Evolutionary conservation across 1,140 invertebrate genomes (phyloP), one percentile per base, ranked within the genome.

Genomic region (Drosophila yakuba): DNA sequence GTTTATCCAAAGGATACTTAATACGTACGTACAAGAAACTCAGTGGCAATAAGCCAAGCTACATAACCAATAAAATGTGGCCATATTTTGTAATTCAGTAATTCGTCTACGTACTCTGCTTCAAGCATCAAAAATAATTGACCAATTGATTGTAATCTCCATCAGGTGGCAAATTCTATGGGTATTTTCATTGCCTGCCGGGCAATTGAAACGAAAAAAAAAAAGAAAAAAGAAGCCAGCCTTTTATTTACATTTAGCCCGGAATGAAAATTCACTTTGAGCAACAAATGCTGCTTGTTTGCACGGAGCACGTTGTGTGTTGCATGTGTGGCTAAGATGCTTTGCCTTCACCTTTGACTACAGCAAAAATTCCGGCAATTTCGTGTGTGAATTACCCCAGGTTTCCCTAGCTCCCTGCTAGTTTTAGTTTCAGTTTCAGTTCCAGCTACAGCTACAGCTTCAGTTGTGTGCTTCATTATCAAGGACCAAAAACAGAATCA

Each of bases 261-360:
- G 28, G 36, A 48, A 35, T 56, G 50, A 47, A 71, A 57, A 39
- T 48, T 55, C 50, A 45, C 38, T 68, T 69, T 68, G 41, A 47
- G 66, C 25, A 35, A 39, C 35, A 64, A 45, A 64, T 50, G 17
- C 39, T 52, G 28, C 44, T 14, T 56, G 14, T 55, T 25, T 74
- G 36, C 1, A 17, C 3, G 4, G 25, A 4, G 25, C 25, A 28
- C 36, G 11, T 12, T 36, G 47, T 38, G 20, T 32, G 23, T 48
- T 54, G 56, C 45, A 56, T 78, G 48, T 80, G 76, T 68, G 67
- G 71, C 55, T 63, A 64, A 82, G 68, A 74, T 66, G 58, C 69
- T 58, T 79, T 59, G 20, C 47, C 39, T 39, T 83, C 75, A 84
- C 80, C 76, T 84, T 83, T 83, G 80, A 84, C 75, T 79, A 47